Conservation (phyloP, 2,888 invertebrate genomes). For the Patella pellucida region DNA sequence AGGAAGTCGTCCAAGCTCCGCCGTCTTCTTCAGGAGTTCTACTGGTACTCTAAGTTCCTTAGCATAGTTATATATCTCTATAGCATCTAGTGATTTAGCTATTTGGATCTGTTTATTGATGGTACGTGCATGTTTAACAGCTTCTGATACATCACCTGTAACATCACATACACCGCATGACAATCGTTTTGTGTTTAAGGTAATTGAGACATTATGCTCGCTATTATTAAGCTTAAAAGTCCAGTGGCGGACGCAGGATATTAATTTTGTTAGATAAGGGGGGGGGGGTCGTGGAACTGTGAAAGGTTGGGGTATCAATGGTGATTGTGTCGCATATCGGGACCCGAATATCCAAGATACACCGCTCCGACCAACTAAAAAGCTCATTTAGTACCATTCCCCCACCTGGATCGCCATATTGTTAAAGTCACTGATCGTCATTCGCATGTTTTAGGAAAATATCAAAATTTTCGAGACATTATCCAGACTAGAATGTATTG, state of each 20-base stretch:
- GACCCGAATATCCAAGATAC: too few species aligned
- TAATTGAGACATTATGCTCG: background rate
- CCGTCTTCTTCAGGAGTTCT: constrained; percentile 60
- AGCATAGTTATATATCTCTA: constrained; percentile 62
- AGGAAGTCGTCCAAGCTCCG: constrained; percentile 61
- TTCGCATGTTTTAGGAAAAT: too few species aligned
- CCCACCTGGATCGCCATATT: too few species aligned
- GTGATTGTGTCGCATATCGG: too few species aligned
- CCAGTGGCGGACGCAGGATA: too few species aligned
- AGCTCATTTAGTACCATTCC: too few species aligned
- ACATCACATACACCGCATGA: background rate
- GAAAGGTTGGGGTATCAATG: too few species aligned
- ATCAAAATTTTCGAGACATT: too few species aligned
- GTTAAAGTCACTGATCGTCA: too few species aligned
- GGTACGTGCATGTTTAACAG: constrained; percentile 63
- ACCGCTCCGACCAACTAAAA: too few species aligned
- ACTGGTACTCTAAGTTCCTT: constrained; percentile 61
- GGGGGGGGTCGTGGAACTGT: too few species aligned
- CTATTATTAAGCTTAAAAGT: background rate
- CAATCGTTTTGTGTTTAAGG: background rate
- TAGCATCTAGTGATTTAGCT: constrained; percentile 56
- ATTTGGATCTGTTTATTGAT: constrained; percentile 59
- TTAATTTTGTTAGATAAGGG: background rate
- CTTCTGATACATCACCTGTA: constrained; percentile 65
- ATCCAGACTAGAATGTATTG: too few species aligned